Base-by-base conservation (phyloP, 2,797 vertebrate species). In the Taenioides sp. region DNA sequence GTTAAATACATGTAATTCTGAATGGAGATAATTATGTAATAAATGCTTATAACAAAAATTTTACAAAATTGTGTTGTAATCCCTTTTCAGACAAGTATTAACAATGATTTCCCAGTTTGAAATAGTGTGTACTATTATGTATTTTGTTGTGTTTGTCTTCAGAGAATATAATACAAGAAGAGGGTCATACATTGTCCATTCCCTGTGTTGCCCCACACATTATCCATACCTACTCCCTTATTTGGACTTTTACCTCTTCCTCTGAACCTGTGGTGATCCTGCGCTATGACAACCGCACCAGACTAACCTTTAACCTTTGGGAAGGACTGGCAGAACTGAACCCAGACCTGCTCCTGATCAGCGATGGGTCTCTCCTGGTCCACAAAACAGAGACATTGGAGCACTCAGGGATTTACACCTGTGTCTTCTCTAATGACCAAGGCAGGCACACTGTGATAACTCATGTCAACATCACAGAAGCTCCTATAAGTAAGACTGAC, bases 141-240 rank as follows among this genome's bases (percentile, higher is more conserved):
- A 63, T 65, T 65, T 65, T 25, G 22, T 40, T 37, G 20, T 16
- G 43, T 65, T 65, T 54, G 17, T 50, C 7, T 81, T 87, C 79
- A 92, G 88, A 83, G 37, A 65, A 28, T 18, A 71, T 91, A 49
- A 83, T 76, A 28, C 82, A 84, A 12, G 84, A 90, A 54, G 92
- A 92, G 37, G 90, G 89, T 1, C 75, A 23, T 3, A 28, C 78
- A 5, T 65, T 95, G 59, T 80, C 84, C 59, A 86, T 95, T 80
- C 89, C 92, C 0, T 95, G 94, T 80, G 59, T 88, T 4, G 78
- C 88, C 57, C 92, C 88, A 0, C 86, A 84, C 58, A 78, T 67
- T 50, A 78, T 89, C 5, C 89, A 90, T 74, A 94, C 94, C 76
- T 94, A 94, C 83, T 91, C 92, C 43, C 88, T 94, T 50, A 87